These are phyloP conservation scores for Dryobotodes eremita DNA, from an alignment of 2,888 invertebrate genomes.

Conservation along the genomic window DNA sequence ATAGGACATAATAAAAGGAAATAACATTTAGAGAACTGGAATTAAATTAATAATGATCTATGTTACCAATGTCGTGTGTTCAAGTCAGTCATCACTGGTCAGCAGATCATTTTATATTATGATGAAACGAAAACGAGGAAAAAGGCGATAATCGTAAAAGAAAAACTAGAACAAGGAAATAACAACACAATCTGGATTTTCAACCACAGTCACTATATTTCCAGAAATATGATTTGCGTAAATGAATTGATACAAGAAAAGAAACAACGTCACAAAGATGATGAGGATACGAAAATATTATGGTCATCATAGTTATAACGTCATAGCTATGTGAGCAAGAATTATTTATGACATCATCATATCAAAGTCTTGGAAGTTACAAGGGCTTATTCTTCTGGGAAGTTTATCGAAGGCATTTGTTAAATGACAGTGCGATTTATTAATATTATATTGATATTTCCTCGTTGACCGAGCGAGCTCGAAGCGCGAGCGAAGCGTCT, in stretches of 20 bases:
- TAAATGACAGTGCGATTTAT: slow-evolving; percentile 11
- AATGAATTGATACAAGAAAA: not conserved
- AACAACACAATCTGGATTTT: slow-evolving; percentile 12
- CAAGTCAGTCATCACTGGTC: not conserved
- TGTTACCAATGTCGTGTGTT: not conserved
- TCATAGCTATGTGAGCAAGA: slow-evolving; percentile 10
- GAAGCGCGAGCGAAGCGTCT: no score
- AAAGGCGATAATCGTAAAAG: not conserved
- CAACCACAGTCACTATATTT: slow-evolving; percentile 6
- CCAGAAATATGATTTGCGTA: slow-evolving; percentile 28
- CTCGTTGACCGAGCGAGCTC: no score
- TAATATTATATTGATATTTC: not conserved
- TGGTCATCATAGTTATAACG: slow-evolving; percentile 17
- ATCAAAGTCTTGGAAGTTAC: slow-evolving; percentile 21
- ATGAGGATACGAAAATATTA: slow-evolving; percentile 40
- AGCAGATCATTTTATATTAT: not conserved
- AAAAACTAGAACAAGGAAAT: slow-evolving; percentile 22
- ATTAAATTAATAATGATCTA: not conserved
- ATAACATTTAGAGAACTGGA: no score
- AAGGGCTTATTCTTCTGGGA: slow-evolving; percentile 10
- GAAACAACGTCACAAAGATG: slow-evolving; percentile 30
- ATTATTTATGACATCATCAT: slow-evolving; percentile 33
- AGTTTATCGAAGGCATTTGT: slow-evolving; percentile 10
- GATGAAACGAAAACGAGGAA: not conserved
- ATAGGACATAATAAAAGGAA: no score